These are phyloP conservation scores for Drosophila repletoides DNA, from an alignment of 1,140 invertebrate genomes.

Conservation along the genomic window DNA sequence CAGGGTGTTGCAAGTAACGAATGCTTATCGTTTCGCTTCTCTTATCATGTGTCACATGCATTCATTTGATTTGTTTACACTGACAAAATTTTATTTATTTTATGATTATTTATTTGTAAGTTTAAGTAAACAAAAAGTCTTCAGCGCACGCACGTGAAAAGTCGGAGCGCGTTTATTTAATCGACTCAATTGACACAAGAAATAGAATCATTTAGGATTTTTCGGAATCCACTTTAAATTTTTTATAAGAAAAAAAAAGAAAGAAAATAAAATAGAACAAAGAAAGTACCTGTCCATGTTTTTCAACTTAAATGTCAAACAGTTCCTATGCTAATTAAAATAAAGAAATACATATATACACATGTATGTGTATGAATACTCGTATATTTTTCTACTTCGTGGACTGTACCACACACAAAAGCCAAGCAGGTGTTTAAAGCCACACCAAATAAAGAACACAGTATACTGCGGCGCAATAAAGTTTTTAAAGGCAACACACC, in stretches of 20 bases:
- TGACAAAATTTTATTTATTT: not conserved
- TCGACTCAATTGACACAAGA: conserved; percentile 1
- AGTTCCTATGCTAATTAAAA: conserved; percentile 13
- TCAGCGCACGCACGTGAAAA: conserved; percentile 4
- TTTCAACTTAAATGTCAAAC: conserved; percentile 34
- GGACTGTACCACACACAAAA: conserved; percentile 21
- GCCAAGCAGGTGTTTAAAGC: conserved; percentile 44
- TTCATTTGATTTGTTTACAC: conserved; percentile 4
- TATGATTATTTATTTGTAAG: not conserved
- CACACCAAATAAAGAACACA: conserved; percentile 41
- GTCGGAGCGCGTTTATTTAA: not conserved
- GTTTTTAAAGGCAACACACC: conserved; percentile 19
- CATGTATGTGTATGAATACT: not conserved
- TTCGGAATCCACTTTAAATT: not conserved
- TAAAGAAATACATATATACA: not conserved
- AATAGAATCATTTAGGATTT: not conserved
- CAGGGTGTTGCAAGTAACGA: conserved; percentile 30
- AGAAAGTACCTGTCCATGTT: conserved; percentile 22
- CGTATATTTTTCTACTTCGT: conserved; percentile 18
- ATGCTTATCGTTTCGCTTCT: conserved; percentile 12
- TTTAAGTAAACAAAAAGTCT: conserved; percentile 6
- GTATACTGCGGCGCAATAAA: conserved; percentile 59
- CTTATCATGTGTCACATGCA: conserved; percentile 35
- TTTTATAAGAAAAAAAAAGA: not conserved
- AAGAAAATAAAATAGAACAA: conserved; percentile 10